Evolutionary conservation across 2,888 invertebrate species (phyloP).

Genomic region (Sarcophaga carnaria): DNA sequence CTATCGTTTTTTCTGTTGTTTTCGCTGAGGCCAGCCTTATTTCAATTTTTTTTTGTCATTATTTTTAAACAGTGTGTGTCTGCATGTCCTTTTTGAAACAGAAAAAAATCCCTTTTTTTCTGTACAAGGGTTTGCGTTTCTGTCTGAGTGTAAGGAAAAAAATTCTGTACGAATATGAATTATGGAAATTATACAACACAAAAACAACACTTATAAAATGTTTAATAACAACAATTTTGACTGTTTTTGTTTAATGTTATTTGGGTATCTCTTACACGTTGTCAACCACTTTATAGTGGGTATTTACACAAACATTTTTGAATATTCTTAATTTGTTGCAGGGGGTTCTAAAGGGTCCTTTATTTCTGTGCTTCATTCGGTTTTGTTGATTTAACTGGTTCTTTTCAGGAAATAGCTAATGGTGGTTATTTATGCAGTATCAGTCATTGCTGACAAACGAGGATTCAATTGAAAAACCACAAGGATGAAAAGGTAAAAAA

Average conservation of each 20-base stretch:
- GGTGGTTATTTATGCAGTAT: constrained; percentile 59
- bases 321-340: constrained; percentile 5
- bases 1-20: constrained; percentile 62
- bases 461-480: constrained; percentile 29
- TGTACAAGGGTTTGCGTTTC: constrained; percentile 5
- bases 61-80: constrained; percentile 3
- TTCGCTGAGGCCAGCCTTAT: constrained; percentile 48
- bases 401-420: constrained; percentile 55
- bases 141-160: constrained; percentile 26
- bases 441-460: constrained; percentile 32
- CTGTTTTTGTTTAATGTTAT: constrained; percentile 41
- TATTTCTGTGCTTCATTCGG: constrained; percentile 19
- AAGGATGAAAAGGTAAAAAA: neutral
- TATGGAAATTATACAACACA: constrained; percentile 76
- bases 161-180: constrained; percentile 77
- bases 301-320: constrained; percentile 45
- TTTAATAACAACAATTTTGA: constrained; percentile 64
- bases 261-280: constrained; percentile 28
- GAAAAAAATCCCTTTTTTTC: constrained; percentile 31
- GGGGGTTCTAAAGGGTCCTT: constrained; percentile 38
- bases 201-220: constrained; percentile 66
- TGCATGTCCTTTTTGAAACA: constrained; percentile 35
- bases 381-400: constrained; percentile 26
- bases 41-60: constrained; percentile 30
- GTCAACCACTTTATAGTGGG: constrained; percentile 56